Base-by-base conservation (phyloP, 2,113 vertebrate species). In the Alectura lathami region DNA sequence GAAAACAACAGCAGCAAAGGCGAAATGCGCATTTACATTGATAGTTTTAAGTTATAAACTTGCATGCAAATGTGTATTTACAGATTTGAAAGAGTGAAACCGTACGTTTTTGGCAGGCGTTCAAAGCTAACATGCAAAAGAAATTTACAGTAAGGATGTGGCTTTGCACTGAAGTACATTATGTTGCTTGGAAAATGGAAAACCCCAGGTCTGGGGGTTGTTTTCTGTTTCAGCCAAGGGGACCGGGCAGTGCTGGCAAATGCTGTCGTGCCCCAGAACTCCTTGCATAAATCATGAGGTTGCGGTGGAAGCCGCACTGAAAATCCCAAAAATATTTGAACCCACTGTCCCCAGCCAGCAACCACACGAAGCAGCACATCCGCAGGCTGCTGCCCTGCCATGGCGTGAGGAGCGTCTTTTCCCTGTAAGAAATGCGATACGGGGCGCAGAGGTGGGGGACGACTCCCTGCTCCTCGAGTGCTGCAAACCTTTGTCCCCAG, bases 31-130 rank as follows among this genome's bases (percentile, higher is more conserved):
- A 54, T 83, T 77, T 70, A 59, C 77, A 8, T 89, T 83, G 70
- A 26, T 67, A 83, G 90, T 91, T 77, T 88, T 48, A 82, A 72
- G 68, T 86, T 63, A 86, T 8, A 66, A 57, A 83, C 86, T 77
- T 67, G 59, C 90, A 93, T 74, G 85, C 68, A 77, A 90, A 88
- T n/a, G 17, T 93, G 53, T 90, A 80, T 90, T 94, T 91, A 90
- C 80, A 74, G 66, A 80, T 57, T 30, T 62, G 79, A 88, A 96
- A 92, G 81, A 66, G 78, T 45, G 60, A 89, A 94, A 92, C 79
- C 74, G 50, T 64, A 40, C 57, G 5, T 50, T 56, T 74, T 73
- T 86, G 84, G 74, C 84, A 88, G 81, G n/a, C 86, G 91, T 74
- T 72, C 78, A 56, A 26, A 47, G 56, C 11, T 27, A 29, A 60